These are phyloP conservation scores for Ostrea edulis DNA, from an alignment of 1,140 invertebrate genomes.

Conservation along the genomic window DNA sequence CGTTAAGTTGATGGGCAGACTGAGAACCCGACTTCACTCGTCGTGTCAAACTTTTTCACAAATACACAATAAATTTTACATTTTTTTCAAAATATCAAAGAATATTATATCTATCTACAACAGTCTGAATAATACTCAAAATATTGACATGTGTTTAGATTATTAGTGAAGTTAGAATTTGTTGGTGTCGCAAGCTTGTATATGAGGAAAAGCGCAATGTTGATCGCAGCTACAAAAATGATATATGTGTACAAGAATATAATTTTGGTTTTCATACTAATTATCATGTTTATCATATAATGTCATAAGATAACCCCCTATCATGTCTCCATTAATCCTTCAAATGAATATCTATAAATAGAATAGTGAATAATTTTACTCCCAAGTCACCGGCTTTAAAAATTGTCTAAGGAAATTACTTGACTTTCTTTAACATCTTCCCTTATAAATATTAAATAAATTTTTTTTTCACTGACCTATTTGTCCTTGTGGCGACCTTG, in stretches of 20 bases:
- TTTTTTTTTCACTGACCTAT: slow-evolving; percentile 58
- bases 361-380: background rate
- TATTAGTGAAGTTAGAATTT: slow-evolving; percentile 13
- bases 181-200: slow-evolving; percentile 3
- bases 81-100: background rate
- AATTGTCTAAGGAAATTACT: background rate
- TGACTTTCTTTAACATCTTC: background rate
- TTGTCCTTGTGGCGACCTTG: slow-evolving; percentile 62
- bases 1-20: slow-evolving; percentile 12
- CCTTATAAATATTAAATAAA: background rate
- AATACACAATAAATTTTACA: slow-evolving; percentile 18
- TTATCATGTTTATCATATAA: background rate
- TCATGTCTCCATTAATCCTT: too few relatives aligned
- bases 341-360: background rate
- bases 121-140: background rate
- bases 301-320: too few relatives aligned
- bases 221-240: background rate
- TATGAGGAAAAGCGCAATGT: background rate
- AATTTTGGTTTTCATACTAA: background rate
- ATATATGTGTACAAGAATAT: background rate
- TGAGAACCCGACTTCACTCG: slow-evolving; percentile 24
- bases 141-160: background rate
- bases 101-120: background rate
- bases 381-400: background rate
- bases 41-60: slow-evolving; percentile 27